These are phyloP conservation scores for Ancistrus triradiatus DNA, from an alignment of 2,113 vertebrate genomes.

Conservation along the genomic window DNA sequence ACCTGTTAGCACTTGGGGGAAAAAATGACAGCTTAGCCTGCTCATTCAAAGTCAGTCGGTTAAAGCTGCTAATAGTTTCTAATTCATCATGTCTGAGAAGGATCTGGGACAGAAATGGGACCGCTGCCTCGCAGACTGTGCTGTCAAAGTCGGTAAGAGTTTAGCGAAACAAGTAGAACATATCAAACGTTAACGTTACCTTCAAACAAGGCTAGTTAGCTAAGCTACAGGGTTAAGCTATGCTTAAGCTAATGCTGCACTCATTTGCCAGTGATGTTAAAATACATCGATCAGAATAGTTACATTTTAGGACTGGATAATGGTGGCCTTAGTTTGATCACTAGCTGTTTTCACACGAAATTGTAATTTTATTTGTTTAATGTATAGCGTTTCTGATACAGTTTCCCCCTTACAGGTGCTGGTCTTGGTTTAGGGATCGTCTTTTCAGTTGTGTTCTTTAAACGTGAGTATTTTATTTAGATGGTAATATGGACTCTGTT, in stretches of 20 bases:
- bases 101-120: conserved; percentile 92
- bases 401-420: conserved; percentile 69
- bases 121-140: conserved; percentile 84
- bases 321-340: no score
- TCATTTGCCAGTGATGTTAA: background rate
- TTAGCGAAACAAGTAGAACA: no score
- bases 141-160: conserved; percentile 85
- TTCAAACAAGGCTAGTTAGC: background rate
- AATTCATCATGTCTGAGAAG: conserved; percentile 79
- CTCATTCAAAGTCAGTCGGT: conserved; percentile 14
- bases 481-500: background rate
- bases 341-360: no score
- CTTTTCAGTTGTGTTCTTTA: conserved; percentile 95
- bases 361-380: no score
- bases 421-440: conserved; percentile 91
- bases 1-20: background rate
- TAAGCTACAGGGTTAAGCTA: background rate
- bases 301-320: no score
- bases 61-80: background rate
- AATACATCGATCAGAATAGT: no score
- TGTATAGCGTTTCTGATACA: no score
- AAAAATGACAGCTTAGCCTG: conserved; percentile 28
- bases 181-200: background rate
- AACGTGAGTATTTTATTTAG: conserved; percentile 79
- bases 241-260: conserved; percentile 5